Evolutionary conservation across 2,797 vertebrate species (phyloP).

Genomic region (Myotis myotis): DNA sequence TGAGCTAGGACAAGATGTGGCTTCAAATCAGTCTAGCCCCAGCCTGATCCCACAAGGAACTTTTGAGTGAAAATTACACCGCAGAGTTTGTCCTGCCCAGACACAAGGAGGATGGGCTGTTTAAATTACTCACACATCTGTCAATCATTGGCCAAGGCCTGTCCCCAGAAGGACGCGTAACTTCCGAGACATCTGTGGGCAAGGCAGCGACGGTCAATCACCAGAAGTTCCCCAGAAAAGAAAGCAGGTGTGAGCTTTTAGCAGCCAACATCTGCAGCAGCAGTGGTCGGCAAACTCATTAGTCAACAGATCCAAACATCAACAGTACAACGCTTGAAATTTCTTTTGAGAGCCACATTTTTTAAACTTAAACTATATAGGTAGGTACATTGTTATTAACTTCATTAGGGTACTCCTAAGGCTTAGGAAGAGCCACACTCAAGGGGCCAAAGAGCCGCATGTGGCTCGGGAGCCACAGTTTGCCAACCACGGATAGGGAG

Average conservation of each 20-base stretch:
- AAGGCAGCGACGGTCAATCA: neutral
- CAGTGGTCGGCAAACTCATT: no score
- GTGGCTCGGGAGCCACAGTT: no score
- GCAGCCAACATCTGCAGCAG: neutral
- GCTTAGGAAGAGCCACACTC: no score
- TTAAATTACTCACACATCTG: neutral
- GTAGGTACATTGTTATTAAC: no score
- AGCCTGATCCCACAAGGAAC: neutral
- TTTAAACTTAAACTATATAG: no score
- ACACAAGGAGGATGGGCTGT: neutral
- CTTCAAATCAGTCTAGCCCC: neutral
- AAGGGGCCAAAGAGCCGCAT: no score
- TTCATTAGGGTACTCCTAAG: no score
- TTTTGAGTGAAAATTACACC: neutral
- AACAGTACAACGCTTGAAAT: no score
- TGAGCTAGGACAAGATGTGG: no score
- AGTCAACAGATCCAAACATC: no score
- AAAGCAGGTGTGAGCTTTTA: neutral
- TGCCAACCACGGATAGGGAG: neutral
- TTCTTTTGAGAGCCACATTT: no score
- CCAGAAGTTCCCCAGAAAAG: conserved; percentile 6
- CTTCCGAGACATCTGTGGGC: neutral
- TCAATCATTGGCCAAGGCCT: neutral
- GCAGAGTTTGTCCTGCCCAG: neutral
- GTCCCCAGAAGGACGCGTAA: neutral